phyloP scores from a whole-genome alignment of 1,140 invertebrate genomes.

The Drosophila gunungcola region DNA sequence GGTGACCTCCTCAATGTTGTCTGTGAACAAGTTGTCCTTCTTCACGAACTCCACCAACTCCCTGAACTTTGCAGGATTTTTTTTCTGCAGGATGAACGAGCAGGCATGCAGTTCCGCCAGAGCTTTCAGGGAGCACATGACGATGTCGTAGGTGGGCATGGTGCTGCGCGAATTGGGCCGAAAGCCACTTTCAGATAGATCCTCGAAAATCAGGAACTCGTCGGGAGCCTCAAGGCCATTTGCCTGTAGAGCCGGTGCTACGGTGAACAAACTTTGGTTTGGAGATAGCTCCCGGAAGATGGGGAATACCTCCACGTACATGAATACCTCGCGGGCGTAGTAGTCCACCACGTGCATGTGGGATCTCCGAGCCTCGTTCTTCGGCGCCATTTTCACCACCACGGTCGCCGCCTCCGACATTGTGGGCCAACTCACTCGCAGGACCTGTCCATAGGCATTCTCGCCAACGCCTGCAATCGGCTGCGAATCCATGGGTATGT shows the following conservation, averaged over 20 bases:
- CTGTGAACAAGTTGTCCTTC: slow-evolving; percentile 60
- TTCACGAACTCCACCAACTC: slow-evolving; percentile 27
- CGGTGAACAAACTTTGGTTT: slow-evolving; percentile 17
- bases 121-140: slow-evolving; percentile 42
- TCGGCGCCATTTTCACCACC: slow-evolving; percentile 64
- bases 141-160: slow-evolving; percentile 61
- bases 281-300: slow-evolving; percentile 32
- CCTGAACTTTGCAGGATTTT: slow-evolving; percentile 32
- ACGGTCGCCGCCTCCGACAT: slow-evolving; percentile 1
- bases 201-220: slow-evolving; percentile 69
- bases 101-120: slow-evolving; percentile 60
- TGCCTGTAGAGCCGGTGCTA: slow-evolving; percentile 39
- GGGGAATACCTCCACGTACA: slow-evolving; percentile 55
- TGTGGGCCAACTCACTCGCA: slow-evolving; percentile 43
- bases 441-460: slow-evolving; percentile 64
- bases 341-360: slow-evolving; percentile 63
- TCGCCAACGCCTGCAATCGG: slow-evolving; percentile 61
- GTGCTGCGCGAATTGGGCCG: slow-evolving; percentile 35
- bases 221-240: slow-evolving; percentile 27
- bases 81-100: slow-evolving; percentile 58
- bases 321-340: slow-evolving; percentile 61
- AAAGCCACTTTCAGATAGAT: slow-evolving; percentile 35
- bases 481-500: slow-evolving; percentile 22
- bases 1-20: slow-evolving; percentile 45
- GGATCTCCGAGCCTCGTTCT: slow-evolving; percentile 53